These are phyloP conservation scores for Agrochola lychnidis DNA, from an alignment of 2,888 invertebrate species.

Conservation along the genomic window DNA sequence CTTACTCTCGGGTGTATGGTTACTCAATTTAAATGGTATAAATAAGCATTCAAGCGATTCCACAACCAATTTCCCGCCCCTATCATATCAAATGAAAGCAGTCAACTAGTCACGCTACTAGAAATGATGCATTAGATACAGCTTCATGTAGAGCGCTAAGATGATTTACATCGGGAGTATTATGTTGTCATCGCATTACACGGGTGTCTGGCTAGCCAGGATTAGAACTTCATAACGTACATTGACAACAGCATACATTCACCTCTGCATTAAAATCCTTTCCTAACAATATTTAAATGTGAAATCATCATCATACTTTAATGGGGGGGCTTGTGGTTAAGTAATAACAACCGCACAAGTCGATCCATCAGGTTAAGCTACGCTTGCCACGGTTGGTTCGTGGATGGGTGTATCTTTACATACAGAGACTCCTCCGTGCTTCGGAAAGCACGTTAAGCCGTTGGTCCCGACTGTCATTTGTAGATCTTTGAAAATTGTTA, in stretches of 20 bases:
- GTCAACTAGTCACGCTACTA: slow-evolving; percentile 39
- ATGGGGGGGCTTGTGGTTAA: too few relatives aligned
- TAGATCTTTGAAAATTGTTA: too few relatives aligned
- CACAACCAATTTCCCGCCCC: slow-evolving; percentile 49
- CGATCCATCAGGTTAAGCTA: too few relatives aligned
- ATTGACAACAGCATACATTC: slow-evolving; percentile 44
- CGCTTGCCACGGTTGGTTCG: too few relatives aligned
- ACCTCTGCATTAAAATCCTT: slow-evolving; percentile 18
- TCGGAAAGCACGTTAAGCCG: too few relatives aligned
- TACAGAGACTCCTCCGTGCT: too few relatives aligned
- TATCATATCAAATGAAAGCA: slow-evolving; percentile 55
- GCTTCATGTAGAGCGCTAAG: slow-evolving; percentile 51
- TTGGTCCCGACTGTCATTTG: too few relatives aligned
- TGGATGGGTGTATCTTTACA: too few relatives aligned
- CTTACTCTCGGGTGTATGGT: background rate
- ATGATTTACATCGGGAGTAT: slow-evolving; percentile 62
- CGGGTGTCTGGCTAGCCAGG: slow-evolving; percentile 69
- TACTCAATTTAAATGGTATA: slow-evolving; percentile 37
- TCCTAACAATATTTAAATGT: background rate
- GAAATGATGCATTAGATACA: slow-evolving; percentile 60
- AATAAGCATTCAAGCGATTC: slow-evolving; percentile 19
- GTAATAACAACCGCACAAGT: too few relatives aligned
- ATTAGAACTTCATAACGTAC: slow-evolving; percentile 62
- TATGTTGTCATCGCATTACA: slow-evolving; percentile 72
- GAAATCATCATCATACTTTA: background rate